Evolutionary conservation across 1,140 invertebrate genomes (phyloP).

Genomic region (Eurosta solidaginis): DNA sequence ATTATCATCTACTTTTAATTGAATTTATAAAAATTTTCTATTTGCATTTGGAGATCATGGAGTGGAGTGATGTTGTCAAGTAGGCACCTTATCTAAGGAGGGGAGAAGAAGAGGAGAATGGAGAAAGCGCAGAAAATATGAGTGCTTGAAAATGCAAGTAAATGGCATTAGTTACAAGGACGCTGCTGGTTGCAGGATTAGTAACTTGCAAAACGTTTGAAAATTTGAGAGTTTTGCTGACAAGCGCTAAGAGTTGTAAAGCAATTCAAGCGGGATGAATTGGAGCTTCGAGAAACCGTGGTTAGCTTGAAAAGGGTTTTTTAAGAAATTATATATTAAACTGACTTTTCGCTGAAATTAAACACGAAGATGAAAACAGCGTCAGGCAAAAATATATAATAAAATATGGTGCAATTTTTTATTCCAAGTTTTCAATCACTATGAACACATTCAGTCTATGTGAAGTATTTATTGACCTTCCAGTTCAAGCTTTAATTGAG

Average conservation of each 20-base stretch:
- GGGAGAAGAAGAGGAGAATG: neutral
- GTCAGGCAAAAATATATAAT: too few species aligned
- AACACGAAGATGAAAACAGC: too few species aligned
- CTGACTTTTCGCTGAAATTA: too few species aligned
- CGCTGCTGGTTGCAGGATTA: neutral
- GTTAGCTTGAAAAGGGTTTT: neutral
- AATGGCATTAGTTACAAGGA: neutral
- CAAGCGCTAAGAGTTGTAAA: neutral
- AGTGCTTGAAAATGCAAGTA: neutral
- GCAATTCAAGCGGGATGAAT: neutral
- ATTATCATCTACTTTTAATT: slow-evolving; percentile 28
- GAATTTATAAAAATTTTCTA: slow-evolving; percentile 28
- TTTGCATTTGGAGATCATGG: neutral
- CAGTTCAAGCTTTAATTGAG: too few species aligned
- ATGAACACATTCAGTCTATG: too few species aligned
- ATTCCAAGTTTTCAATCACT: too few species aligned
- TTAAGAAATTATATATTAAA: neutral
- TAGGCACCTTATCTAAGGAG: too few species aligned
- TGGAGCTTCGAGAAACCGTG: neutral
- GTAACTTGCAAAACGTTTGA: neutral
- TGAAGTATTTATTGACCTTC: too few species aligned
- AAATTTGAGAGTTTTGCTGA: neutral
- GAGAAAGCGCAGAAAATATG: neutral
- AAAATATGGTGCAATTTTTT: too few species aligned
- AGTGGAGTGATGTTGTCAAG: too few species aligned